phyloP scores from a whole-genome alignment of 1,140 invertebrate species.

The Subanguina moxae region DNA sequence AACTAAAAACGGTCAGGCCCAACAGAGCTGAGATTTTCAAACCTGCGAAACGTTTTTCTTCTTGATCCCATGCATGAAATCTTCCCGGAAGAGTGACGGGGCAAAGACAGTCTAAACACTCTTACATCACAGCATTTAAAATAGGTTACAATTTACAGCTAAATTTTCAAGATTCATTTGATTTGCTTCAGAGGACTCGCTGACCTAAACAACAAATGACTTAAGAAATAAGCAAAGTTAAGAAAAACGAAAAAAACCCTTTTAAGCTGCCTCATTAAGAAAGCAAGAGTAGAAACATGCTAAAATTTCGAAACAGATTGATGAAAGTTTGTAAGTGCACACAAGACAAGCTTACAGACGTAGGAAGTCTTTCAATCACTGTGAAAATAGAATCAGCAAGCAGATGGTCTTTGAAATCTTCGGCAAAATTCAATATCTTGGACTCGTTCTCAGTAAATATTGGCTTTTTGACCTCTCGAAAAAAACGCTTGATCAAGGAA shows the following conservation, averaged over 20 bases:
- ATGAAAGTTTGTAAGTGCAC: not conserved
- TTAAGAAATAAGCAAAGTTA: not conserved
- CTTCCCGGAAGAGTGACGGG: constrained; percentile 19
- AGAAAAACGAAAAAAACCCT: constrained; percentile 2
- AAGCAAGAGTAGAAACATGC: constrained; percentile 7
- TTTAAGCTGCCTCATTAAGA: constrained; percentile 24
- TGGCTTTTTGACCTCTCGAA: constrained; percentile 24
- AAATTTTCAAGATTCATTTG: constrained; percentile 27
- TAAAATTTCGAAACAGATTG: not conserved
- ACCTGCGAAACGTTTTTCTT: not conserved
- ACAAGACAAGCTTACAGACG: not conserved
- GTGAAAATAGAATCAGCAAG: too few species aligned
- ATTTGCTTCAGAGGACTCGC: constrained; percentile 11
- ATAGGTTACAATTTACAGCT: not conserved
- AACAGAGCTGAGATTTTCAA: too few species aligned
- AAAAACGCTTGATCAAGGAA: constrained; percentile 35
- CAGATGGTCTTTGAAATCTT: constrained; percentile 6
- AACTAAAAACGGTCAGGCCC: too few species aligned
- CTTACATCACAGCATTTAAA: too few species aligned
- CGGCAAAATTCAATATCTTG: constrained; percentile 35
- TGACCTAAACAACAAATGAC: constrained; percentile 3
- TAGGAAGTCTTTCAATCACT: not conserved
- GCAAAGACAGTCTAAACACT: constrained; percentile 18
- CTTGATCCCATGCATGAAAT: not conserved
- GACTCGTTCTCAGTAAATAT: constrained; percentile 18